A percentile compares a stretch with the other conserved stretches of the same genome.
phyloP scores from a whole-genome alignment of 92 coral and sea anemone genomes.

The Chrysogorgia sp. region DNA sequence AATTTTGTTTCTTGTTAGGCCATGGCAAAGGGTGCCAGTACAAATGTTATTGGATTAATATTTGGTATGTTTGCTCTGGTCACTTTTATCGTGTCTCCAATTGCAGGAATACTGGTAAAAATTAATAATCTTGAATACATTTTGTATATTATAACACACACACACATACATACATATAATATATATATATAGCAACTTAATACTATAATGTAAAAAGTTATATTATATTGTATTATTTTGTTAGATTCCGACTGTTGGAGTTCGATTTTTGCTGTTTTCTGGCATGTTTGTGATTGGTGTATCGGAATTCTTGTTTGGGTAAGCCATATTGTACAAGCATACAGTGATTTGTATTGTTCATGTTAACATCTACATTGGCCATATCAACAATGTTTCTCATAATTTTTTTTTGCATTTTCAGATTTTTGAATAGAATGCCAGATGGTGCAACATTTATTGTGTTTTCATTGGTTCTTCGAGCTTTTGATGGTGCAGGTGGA shows the following conservation, averaged over 20 bases:
- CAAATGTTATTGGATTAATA: constrained; percentile 79
- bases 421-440: constrained; percentile 84
- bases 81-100: constrained; percentile 72
- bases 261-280: constrained; percentile 66
- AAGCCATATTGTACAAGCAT: not conserved
- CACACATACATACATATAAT: no score
- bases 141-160: not conserved
- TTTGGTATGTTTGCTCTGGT: constrained; percentile 87
- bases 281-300: constrained; percentile 75
- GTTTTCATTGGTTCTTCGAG: constrained; percentile 78
- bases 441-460: constrained; percentile 69
- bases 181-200: no score
- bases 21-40: constrained; percentile 67
- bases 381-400: not conserved
- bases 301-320: constrained; percentile 73
- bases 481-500: constrained; percentile 84
- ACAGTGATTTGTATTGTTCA: not conserved
- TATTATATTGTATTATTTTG: not conserved
- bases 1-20: constrained; percentile 68
- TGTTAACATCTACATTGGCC: not conserved
- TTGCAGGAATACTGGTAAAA: constrained; percentile 75
- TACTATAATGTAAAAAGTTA: no score
- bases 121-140: not conserved
- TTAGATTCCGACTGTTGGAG: constrained; percentile 86
- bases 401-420: not conserved